A percentile compares a stretch with the other conserved stretches of the same genome.
These are phyloP conservation scores for Habrosyne pyritoides DNA, from an alignment of 2,888 invertebrate genomes.

Conservation along the genomic window DNA sequence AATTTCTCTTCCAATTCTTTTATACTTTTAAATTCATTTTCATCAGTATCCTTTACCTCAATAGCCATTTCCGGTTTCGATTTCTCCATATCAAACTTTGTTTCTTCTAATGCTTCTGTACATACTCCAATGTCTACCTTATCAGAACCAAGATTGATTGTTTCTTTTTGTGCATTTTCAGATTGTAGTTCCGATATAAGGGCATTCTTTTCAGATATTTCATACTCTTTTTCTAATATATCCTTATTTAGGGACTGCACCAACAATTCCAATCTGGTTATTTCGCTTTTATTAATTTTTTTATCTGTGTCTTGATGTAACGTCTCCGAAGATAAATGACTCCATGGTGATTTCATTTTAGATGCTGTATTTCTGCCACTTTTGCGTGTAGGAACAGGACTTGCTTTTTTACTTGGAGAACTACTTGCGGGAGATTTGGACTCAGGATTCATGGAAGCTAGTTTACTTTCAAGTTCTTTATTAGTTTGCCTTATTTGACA, in stretches of 20 bases:
- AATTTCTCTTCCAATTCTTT: slow-evolving; percentile 71
- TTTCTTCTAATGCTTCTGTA: slow-evolving; percentile 17
- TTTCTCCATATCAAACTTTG: not conserved
- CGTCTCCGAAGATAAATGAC: slow-evolving; percentile 66
- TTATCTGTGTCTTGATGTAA: slow-evolving; percentile 68
- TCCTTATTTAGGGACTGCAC: slow-evolving; percentile 78
- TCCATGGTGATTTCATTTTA: slow-evolving; percentile 77
- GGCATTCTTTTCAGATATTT: slow-evolving; percentile 71
- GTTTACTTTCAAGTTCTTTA: slow-evolving; percentile 80
- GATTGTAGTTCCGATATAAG: slow-evolving; percentile 64
- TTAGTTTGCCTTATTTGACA: slow-evolving; percentile 80
- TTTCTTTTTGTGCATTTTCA: slow-evolving; percentile 35
- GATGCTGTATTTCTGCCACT: slow-evolving; percentile 67
- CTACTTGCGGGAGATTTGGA: slow-evolving; percentile 45
- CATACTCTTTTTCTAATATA: slow-evolving; percentile 73
- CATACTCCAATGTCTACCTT: slow-evolving; percentile 20
- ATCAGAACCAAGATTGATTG: slow-evolving; percentile 42
- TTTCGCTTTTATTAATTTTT: slow-evolving; percentile 62
- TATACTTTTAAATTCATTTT: slow-evolving; percentile 27
- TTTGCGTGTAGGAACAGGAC: slow-evolving; percentile 70
- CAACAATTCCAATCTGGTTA: slow-evolving; percentile 62
- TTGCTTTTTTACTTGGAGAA: slow-evolving; percentile 65
- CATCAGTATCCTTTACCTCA: slow-evolving; percentile 26
- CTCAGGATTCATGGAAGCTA: slow-evolving; percentile 59
- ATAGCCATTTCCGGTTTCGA: slow-evolving; percentile 16